Conservation (phyloP, 2,888 invertebrate genomes). For the Cerastis leucographa region DNA sequence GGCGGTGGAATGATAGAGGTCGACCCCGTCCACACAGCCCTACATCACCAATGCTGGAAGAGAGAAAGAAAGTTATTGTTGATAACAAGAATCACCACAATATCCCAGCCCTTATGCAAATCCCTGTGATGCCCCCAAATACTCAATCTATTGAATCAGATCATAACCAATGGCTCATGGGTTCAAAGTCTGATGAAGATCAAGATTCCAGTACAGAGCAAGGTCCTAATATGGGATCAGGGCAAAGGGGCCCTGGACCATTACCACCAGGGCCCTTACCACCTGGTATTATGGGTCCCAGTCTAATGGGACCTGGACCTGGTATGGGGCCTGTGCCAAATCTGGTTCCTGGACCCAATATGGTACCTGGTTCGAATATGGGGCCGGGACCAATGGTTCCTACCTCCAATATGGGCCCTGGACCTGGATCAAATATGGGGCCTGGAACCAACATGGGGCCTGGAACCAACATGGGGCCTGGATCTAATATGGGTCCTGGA, state of each 20-base stretch:
- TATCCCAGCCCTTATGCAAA: conserved; percentile 84
- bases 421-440: conserved; percentile 63
- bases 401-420: conserved; percentile 55
- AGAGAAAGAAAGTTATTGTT: conserved; percentile 73
- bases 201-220: conserved; percentile 70
- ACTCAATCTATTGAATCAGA: conserved; percentile 75
- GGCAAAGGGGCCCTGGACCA: conserved; percentile 64
- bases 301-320: conserved; percentile 56
- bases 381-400: conserved; percentile 57
- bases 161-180: conserved; percentile 76
- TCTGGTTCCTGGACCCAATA: conserved; percentile 47
- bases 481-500: conserved; percentile 57
- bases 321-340: conserved; percentile 35
- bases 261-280: conserved; percentile 67
- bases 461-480: conserved; percentile 64
- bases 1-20: conserved; percentile 82
- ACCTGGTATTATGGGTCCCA: conserved; percentile 54
- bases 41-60: conserved; percentile 77
- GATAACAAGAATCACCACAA: conserved; percentile 71
- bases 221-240: conserved; percentile 68
- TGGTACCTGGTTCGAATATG: conserved; percentile 52
- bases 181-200: conserved; percentile 76
- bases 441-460: conserved; percentile 51
- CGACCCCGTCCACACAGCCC: conserved; percentile 80
- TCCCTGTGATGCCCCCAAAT: conserved; percentile 80